Percentiles rank a stretch among this genome's conserved stretches.
These are phyloP conservation scores for Microcebus murinus DNA, from an alignment of 2,113 vertebrate species.

Conservation along the genomic window DNA sequence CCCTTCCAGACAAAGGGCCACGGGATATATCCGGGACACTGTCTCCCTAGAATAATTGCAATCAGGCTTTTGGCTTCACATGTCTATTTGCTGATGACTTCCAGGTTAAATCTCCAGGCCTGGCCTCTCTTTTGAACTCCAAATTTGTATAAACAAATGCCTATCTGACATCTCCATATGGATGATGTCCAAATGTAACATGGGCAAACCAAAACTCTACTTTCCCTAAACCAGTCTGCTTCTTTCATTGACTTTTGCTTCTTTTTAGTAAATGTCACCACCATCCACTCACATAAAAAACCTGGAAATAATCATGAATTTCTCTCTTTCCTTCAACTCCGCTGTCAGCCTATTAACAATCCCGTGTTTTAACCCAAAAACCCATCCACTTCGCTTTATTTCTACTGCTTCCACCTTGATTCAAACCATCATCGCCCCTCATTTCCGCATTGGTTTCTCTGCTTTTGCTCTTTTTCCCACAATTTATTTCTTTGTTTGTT, in stretches of 20 bases:
- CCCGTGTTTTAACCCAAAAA: background rate
- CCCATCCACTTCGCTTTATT: background rate
- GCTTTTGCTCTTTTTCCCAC: background rate
- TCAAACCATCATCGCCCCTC: background rate
- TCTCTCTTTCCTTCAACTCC: background rate
- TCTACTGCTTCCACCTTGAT: background rate
- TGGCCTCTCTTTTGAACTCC: background rate
- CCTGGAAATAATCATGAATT: background rate
- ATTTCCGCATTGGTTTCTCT: background rate
- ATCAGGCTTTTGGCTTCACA: background rate
- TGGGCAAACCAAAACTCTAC: background rate
- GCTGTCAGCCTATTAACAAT: background rate
- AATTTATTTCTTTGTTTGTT: no score
- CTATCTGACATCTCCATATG: background rate
- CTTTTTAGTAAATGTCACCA: background rate
- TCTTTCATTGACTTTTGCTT: background rate
- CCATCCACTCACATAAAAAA: background rate
- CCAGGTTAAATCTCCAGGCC: background rate
- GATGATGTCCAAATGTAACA: background rate
- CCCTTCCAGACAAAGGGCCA: background rate
- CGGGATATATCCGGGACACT: background rate
- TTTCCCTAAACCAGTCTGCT: background rate
- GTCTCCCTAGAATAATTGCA: background rate
- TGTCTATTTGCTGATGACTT: background rate
- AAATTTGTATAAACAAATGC: background rate